phyloP scores from a whole-genome alignment of 1,140 invertebrate species.

The Chlorops oryzae region DNA sequence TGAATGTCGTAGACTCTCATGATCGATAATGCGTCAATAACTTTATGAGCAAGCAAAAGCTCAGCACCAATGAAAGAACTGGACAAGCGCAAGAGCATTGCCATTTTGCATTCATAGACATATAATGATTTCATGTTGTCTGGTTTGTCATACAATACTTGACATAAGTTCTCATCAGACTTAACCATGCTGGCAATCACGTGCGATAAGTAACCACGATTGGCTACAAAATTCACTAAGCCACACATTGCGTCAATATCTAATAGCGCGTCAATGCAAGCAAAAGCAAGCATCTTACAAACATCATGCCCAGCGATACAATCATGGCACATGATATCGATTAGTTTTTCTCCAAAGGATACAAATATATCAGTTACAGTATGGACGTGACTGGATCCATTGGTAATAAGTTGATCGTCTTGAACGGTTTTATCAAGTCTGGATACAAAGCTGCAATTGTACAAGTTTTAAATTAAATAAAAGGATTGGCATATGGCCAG shows the following conservation, averaged over 20 bases:
- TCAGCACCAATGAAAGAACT: constrained; percentile 67
- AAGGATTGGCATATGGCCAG: no score
- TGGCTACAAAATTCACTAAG: constrained; percentile 68
- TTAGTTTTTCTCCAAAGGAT: constrained; percentile 71
- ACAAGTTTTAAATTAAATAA: background rate
- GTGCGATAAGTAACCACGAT: constrained; percentile 76
- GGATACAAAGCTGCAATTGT: constrained; percentile 50
- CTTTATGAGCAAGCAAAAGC: constrained; percentile 66
- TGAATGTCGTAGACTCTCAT: constrained; percentile 74
- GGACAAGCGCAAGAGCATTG: constrained; percentile 69
- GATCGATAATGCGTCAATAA: constrained; percentile 65
- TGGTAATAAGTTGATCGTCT: constrained; percentile 34
- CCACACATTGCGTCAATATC: constrained; percentile 64
- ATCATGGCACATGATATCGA: constrained; percentile 78
- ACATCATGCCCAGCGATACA: constrained; percentile 82
- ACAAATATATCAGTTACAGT: constrained; percentile 54
- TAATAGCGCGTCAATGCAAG: constrained; percentile 72
- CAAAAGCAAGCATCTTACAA: constrained; percentile 79
- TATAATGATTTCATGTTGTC: constrained; percentile 71
- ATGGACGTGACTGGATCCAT: constrained; percentile 12
- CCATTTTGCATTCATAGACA: constrained; percentile 83
- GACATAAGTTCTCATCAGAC: constrained; percentile 65
- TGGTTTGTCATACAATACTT: constrained; percentile 62
- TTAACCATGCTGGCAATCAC: constrained; percentile 73
- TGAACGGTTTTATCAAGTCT: constrained; percentile 52